Percentiles rank a stretch among this genome's conserved stretches.
phyloP scores from a whole-genome alignment of 2,113 vertebrate genomes.

The Cavia porcellus region DNA sequence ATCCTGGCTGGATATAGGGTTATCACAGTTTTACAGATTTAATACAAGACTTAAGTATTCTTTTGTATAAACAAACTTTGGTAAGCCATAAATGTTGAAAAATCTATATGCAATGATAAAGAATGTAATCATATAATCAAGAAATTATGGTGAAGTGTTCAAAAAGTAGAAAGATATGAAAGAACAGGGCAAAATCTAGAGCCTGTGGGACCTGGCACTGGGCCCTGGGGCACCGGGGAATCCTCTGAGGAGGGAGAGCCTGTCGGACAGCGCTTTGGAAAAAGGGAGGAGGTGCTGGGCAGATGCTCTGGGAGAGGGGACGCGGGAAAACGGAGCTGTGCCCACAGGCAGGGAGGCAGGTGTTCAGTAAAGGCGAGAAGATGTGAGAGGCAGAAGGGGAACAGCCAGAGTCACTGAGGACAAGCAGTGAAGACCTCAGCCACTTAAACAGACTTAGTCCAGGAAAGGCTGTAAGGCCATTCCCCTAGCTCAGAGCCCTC shows the following conservation, averaged over 20 bases:
- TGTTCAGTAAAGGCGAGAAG: neutral
- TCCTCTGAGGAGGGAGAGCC: too few relatives aligned
- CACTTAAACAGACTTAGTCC: neutral
- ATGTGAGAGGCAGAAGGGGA: neutral
- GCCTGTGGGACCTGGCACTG: rapidly evolving
- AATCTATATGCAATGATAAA: conserved; percentile 83
- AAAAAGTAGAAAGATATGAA: neutral
- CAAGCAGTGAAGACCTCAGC: neutral
- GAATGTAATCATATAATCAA: neutral
- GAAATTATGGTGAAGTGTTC: neutral
- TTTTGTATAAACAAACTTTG: conserved; percentile 83
- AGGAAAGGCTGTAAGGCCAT: neutral
- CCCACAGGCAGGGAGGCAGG: rapidly evolving
- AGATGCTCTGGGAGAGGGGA: rapidly evolving
- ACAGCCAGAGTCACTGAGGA: neutral
- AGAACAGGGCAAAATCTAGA: neutral
- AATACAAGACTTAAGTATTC: conserved; percentile 89
- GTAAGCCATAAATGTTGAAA: conserved; percentile 69
- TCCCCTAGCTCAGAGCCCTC: neutral
- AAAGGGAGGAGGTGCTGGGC: neutral
- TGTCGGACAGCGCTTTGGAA: neutral
- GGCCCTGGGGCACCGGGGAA: neutral
- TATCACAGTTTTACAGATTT: conserved; percentile 88
- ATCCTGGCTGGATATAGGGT: conserved; percentile 88
- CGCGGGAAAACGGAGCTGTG: rapidly evolving